Evolutionary conservation across 2,113 vertebrate genomes (phyloP), one percentile per base, ranked within the genome.

Genomic region (Tragelaphus imberbis): DNA sequence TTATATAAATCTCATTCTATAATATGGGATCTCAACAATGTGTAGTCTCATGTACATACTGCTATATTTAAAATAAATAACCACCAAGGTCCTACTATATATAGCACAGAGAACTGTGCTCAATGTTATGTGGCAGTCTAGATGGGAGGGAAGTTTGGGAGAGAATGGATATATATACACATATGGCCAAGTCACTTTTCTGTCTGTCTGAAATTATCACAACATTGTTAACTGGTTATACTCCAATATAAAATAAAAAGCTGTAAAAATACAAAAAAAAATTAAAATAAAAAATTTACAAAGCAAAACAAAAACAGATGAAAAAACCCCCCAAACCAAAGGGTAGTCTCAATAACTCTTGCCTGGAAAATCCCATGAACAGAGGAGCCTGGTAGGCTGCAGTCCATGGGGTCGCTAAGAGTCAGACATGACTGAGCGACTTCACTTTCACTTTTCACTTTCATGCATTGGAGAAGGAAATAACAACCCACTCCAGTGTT

Each of bases 361-460:
- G 68, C 19, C 68, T 71, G 19, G 68, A 71, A 71, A 59, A 71
- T 71, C 10, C 19, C n/a, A 71, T 71, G 19, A 19, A 36, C 2
- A 0, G 65, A 71, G n/a, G 17, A 71, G 19, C n/a, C 65, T 21
- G 65, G 65, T 71, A 0, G 17, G 65, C 68, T 36, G 10, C 9
- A 36, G n/a, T 23, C n/a, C 68, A 36, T 12, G n/a, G n/a, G 68
- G 19, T 71, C 11, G 4, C 58, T 5, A 27, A 59, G 25, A 28
- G 58, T 28, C 11, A 0, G n/a, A 71, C 65, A 71, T 0, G 2
- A 71, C 17, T 36, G 65, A 71, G 19, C 3, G 0, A 36, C 33
- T 36, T 68, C 33, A 36, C 65, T 21, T 36, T 68, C 8, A 11
- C 65, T 68, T 68, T 68, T 68, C 33, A 21, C 33, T 68, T 36